These are phyloP conservation scores for Drosophila virilis DNA, from an alignment of 1,140 invertebrate species.

Conservation along the genomic window DNA sequence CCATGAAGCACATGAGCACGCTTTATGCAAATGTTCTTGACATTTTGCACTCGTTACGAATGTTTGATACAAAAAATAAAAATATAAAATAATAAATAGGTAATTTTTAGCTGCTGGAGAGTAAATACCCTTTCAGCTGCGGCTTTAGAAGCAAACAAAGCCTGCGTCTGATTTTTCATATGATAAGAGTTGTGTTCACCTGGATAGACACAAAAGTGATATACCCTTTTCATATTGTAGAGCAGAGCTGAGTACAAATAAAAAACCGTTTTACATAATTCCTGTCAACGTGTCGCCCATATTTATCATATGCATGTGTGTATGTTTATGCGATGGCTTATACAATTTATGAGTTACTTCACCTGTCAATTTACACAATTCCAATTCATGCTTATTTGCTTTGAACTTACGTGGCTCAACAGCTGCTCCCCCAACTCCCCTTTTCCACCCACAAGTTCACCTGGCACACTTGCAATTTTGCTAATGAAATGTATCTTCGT, in stretches of 20 bases:
- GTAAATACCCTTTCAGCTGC: not conserved
- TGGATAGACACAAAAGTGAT: no score
- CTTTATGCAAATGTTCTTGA: slow-evolving; percentile 44
- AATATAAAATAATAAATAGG: not conserved
- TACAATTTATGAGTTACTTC: slow-evolving; percentile 32
- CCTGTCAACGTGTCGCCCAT: slow-evolving; percentile 15
- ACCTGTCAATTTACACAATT: slow-evolving; percentile 19
- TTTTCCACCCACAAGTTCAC: no score
- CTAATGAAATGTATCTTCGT: slow-evolving; percentile 41
- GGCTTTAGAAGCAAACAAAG: no score
- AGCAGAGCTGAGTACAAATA: not conserved
- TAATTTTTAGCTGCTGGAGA: no score
- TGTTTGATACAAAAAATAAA: not conserved
- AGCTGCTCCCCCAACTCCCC: not conserved
- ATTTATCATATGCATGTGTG: slow-evolving; percentile 2
- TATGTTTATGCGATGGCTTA: slow-evolving; percentile 8
- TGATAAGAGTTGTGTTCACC: no score
- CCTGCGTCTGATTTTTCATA: no score
- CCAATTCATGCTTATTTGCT: slow-evolving; percentile 23
- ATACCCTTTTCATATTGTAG: not conserved
- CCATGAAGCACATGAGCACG: slow-evolving; percentile 16
- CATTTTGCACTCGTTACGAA: slow-evolving; percentile 24
- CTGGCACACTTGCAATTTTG: slow-evolving; percentile 21
- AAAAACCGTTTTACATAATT: slow-evolving; percentile 39
- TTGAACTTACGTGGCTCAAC: slow-evolving; percentile 5